Evolutionary conservation across 2,113 vertebrate species (phyloP).

Genomic region (Ellobius talpinus): DNA sequence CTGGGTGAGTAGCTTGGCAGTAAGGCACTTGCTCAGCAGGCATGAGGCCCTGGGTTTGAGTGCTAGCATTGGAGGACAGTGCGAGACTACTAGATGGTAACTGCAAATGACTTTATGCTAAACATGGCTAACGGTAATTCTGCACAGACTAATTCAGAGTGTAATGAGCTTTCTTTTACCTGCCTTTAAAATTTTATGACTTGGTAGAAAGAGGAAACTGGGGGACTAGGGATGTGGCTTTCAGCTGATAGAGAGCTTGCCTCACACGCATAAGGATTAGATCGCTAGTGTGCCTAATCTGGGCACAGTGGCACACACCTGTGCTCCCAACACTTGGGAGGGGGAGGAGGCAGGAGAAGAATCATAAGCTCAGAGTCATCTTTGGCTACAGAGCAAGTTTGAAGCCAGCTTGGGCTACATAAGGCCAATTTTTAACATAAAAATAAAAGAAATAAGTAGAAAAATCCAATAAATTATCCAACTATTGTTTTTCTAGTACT

Average conservation of each 20-base stretch:
- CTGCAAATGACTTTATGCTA: constrained; percentile 3
- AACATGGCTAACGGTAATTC: background rate
- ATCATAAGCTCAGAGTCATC: background rate
- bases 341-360: background rate
- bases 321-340: background rate
- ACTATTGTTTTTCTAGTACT: background rate
- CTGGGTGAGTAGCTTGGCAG: too few species aligned
- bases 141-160: background rate
- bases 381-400: background rate
- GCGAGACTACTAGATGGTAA: constrained; percentile 31
- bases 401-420: too few species aligned
- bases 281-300: too few species aligned
- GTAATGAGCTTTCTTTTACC: background rate
- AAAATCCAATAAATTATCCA: constrained; percentile 43
- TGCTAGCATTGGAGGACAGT: constrained; percentile 71
- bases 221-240: background rate
- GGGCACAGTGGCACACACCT: too few species aligned
- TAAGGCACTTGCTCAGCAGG: background rate
- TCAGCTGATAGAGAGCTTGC: too few species aligned
- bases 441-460: background rate
- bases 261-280: background rate
- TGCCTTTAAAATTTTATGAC: background rate
- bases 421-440: background rate
- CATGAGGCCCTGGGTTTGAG: background rate
- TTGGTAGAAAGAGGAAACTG: background rate